A percentile compares a stretch with the other conserved stretches of the same genome.
Evolutionary conservation across 2,797 vertebrate species (phyloP).

Genomic region (Xiphorhynchus erythropygius): DNA sequence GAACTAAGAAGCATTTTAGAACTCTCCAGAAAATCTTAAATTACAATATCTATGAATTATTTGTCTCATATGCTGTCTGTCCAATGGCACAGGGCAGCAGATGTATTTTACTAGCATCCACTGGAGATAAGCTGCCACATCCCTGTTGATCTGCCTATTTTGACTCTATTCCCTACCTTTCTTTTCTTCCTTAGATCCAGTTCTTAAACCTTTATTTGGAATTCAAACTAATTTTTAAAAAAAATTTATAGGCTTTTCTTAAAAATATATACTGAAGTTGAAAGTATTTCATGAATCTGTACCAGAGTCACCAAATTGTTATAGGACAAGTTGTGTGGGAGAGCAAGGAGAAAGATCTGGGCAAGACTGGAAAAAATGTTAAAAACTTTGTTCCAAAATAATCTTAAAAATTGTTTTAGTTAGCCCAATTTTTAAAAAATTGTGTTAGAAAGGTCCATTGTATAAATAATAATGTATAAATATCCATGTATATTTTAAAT

Average conservation of each 20-base stretch:
- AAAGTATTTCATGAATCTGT: not conserved
- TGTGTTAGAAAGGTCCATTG: not conserved
- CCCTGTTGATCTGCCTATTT: not conserved
- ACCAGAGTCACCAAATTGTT: not conserved
- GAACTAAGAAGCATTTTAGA: not conserved
- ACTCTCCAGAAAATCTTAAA: not conserved
- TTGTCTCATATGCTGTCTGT: not conserved
- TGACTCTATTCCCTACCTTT: not conserved
- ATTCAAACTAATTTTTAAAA: fast-evolving
- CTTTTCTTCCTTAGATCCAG: not conserved
- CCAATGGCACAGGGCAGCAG: not conserved
- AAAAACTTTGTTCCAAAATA: not conserved
- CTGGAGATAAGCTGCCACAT: not conserved
- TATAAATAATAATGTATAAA: too few relatives aligned
- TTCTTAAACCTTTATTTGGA: not conserved
- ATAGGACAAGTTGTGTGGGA: not conserved
- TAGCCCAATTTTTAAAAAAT: not conserved
- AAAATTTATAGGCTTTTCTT: not conserved
- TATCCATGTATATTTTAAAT: not conserved
- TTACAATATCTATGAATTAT: not conserved
- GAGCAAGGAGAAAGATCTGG: not conserved
- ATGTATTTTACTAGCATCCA: not conserved
- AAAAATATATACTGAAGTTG: not conserved
- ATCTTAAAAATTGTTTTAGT: not conserved
- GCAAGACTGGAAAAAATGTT: not conserved